These are phyloP conservation scores for Xiphophorus hellerii DNA, from an alignment of 2,113 vertebrate genomes.

Conservation along the genomic window DNA sequence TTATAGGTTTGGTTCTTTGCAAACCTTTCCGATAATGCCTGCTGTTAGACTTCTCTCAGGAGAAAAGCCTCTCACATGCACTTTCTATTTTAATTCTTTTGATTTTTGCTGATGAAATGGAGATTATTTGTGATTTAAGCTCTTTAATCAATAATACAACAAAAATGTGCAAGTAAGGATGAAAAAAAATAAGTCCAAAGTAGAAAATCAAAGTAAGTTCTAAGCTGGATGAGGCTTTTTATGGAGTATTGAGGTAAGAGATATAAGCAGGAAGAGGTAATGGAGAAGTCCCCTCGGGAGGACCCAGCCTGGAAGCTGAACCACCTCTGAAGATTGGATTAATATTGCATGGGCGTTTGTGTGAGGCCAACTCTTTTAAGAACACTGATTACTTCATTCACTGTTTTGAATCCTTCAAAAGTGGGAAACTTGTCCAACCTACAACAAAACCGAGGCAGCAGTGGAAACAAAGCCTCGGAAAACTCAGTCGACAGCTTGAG, in stretches of 20 bases:
- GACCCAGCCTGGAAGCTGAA: slow-evolving; percentile 58
- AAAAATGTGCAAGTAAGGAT: slow-evolving; percentile 32
- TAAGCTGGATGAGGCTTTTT: slow-evolving; percentile 30
- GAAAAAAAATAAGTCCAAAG: slow-evolving; percentile 27
- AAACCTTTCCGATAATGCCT: neutral
- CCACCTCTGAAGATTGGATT: slow-evolving; percentile 72
- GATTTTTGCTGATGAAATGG: slow-evolving; percentile 32
- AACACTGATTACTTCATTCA: slow-evolving; percentile 59
- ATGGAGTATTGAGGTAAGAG: slow-evolving; percentile 40
- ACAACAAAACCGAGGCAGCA: slow-evolving; percentile 8
- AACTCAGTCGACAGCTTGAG: slow-evolving; percentile 21
- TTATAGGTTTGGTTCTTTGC: neutral
- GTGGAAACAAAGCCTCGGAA: slow-evolving; percentile 53
- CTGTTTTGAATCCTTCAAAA: slow-evolving; percentile 56
- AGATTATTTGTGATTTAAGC: slow-evolving; percentile 36
- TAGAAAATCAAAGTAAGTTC: slow-evolving; percentile 34
- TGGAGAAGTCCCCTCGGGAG: slow-evolving; percentile 61
- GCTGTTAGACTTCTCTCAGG: neutral
- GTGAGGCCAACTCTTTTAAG: slow-evolving; percentile 26
- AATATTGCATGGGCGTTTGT: slow-evolving; percentile 67
- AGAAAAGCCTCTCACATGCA: slow-evolving; percentile 3
- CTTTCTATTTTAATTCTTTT: slow-evolving; percentile 16
- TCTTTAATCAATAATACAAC: slow-evolving; percentile 65
- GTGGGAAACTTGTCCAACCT: slow-evolving; percentile 39
- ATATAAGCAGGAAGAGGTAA: slow-evolving; percentile 68